These are phyloP conservation scores for Lytechinus pictus DNA, from an alignment of 35 echinoderm and acorn worm species.

Conservation along the genomic window DNA sequence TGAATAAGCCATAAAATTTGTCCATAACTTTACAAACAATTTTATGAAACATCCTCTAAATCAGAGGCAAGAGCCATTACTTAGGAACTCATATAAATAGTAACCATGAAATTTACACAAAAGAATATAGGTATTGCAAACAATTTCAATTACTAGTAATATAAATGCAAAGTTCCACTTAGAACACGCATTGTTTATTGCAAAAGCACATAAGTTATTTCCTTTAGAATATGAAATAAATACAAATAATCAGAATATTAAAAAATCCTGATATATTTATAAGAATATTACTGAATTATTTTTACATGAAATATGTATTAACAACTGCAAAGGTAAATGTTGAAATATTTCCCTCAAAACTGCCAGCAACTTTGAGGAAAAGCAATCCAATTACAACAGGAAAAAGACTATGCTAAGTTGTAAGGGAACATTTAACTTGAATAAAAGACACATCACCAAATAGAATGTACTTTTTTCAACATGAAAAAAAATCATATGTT, in stretches of 20 bases:
- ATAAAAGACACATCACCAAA: too few species aligned
- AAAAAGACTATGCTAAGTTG: background rate
- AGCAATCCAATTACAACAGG: background rate
- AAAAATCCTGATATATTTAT: background rate
- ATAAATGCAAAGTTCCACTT: background rate
- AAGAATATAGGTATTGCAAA: background rate
- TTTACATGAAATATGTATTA: background rate
- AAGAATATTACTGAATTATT: background rate
- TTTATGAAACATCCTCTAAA: too few species aligned
- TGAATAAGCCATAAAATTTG: too few species aligned
- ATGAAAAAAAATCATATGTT: background rate
- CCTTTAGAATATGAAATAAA: background rate
- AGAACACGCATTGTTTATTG: conserved; percentile 1
- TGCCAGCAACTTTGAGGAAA: background rate
- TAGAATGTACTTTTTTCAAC: background rate
- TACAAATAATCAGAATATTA: background rate
- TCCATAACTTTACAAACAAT: too few species aligned
- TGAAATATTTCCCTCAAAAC: background rate
- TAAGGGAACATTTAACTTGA: background rate
- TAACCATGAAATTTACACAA: background rate
- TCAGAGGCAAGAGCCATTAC: background rate
- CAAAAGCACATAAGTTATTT: background rate
- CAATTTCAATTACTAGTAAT: background rate
- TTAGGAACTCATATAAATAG: background rate
- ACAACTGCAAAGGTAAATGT: background rate